phyloP scores from a whole-genome alignment of 2,797 vertebrate genomes.

The Gymnoscopelus microlampas region DNA sequence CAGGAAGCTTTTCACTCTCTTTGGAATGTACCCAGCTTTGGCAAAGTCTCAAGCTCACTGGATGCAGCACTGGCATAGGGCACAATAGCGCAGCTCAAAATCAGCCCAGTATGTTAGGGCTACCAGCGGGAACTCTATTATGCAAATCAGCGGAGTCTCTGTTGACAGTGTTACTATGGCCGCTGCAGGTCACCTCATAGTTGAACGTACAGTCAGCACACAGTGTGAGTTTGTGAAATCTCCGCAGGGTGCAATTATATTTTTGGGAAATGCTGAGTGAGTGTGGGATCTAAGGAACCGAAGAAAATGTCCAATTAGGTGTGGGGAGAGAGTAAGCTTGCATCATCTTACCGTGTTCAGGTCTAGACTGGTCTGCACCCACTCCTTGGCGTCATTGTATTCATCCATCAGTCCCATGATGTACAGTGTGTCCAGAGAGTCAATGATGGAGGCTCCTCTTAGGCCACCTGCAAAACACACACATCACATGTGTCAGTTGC shows the following conservation, averaged over 20 bases:
- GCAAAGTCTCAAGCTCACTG: slow-evolving; percentile 46
- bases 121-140: slow-evolving; percentile 43
- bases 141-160: slow-evolving; percentile 17
- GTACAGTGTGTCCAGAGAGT: slow-evolving; percentile 94
- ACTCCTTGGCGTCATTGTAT: slow-evolving; percentile 92
- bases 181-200: too few species aligned
- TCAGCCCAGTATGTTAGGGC: slow-evolving; percentile 38
- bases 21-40: slow-evolving; percentile 53
- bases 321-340: not conserved
- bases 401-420: slow-evolving; percentile 95
- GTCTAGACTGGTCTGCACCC: slow-evolving; percentile 92
- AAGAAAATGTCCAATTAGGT: not conserved
- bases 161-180: not conserved
- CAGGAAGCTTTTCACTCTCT: slow-evolving; percentile 58
- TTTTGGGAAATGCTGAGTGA: not conserved
- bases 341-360: slow-evolving; percentile 87
- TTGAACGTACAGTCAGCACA: too few species aligned
- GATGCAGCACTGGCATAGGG: slow-evolving; percentile 37
- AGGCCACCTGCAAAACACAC: slow-evolving; percentile 87
- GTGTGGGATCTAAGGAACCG: not conserved
- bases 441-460: slow-evolving; percentile 92
- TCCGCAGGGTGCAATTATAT: not conserved
- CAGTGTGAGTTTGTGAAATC: not conserved
- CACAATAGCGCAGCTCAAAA: slow-evolving; percentile 48
- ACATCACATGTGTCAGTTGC: not conserved